Base-by-base conservation (phyloP, 2,888 invertebrate genomes). In the Ectemnius lituratus region DNA sequence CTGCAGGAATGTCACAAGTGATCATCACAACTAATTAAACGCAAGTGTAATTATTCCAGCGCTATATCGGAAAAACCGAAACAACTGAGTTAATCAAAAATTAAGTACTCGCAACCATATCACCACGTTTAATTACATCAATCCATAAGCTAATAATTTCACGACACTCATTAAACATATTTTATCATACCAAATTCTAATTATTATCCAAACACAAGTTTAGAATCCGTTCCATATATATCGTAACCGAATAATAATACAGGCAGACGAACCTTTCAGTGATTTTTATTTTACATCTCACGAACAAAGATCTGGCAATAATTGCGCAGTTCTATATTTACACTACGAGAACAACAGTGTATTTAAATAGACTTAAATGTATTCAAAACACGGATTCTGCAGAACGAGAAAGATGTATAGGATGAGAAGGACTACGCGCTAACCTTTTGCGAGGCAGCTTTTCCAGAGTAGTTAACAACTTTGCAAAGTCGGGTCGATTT, bases 391-490 rank as follows among this genome's bases (percentile, higher is more conserved):
- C 97, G 65, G 98, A 98, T 93, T 99, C 98, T 60, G 98, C 98
- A 64, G 98, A 98, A 88, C 98, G 95, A 62, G 98, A 98, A 86
- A 99, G 93, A 91, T 99, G 98, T 84, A 98, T 96, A 45, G 99
- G 99, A 94, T 99, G 99, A 77, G 99, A 99, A 82, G 99, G 99
- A 89, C 98, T 98, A 81, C 99, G 95, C 64, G 97, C 98, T 83
- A 99, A 94, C 60, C 97, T 94, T 92, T 98, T 98, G 91, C 98
- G 97, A 60, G 99, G 99, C 86, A 99, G 93, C 90, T 96, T 96
- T 89, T 98, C 97, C 71, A 99, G 93, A 72, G 96, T 94, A 70
- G 95, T 95, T 83, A 97, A 94, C 73, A 99, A 92, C 81, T 94
- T 94, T 67, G 95, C 94, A 92, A 99, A 99, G 90, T 98, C 97